Conservation (phyloP, 1,140 invertebrate species). For the Drosophila kohkoa region DNA sequence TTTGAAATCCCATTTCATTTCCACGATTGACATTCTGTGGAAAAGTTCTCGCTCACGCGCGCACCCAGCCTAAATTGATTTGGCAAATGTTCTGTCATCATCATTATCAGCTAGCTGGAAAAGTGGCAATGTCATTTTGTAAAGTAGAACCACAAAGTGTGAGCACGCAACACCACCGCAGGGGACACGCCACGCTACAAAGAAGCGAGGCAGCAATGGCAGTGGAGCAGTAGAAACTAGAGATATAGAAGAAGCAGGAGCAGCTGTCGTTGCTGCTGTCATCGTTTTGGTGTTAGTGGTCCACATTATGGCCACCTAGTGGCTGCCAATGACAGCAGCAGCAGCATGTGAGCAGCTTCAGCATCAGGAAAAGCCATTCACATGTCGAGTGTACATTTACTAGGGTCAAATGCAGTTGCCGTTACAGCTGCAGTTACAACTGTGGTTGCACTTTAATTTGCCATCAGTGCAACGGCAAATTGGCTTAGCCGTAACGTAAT, state of each 20-base stretch:
- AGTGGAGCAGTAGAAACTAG: background rate
- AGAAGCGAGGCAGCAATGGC: background rate
- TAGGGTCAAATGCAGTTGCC: slow-evolving; percentile 9
- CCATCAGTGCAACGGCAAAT: slow-evolving; percentile 38
- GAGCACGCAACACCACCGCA: slow-evolving; percentile 37
- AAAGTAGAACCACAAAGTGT: slow-evolving; percentile 48
- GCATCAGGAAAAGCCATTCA: background rate
- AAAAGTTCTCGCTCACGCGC: slow-evolving; percentile 14
- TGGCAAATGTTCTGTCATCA: slow-evolving; percentile 69
- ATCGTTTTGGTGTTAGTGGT: slow-evolving; percentile 43
- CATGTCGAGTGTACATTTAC: slow-evolving; percentile 24
- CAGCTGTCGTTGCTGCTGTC: slow-evolving; percentile 25
- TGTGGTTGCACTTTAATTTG: slow-evolving; percentile 46
- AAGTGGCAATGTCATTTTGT: slow-evolving; percentile 56
- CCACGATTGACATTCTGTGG: slow-evolving; percentile 9
- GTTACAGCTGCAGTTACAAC: slow-evolving; percentile 10
- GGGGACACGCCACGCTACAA: slow-evolving; percentile 36
- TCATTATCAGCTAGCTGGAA: slow-evolving; percentile 61
- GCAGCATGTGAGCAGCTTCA: slow-evolving; percentile 5
- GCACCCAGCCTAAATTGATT: slow-evolving; percentile 66
- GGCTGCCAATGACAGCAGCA: slow-evolving; percentile 38
- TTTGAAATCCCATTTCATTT: slow-evolving; percentile 9
- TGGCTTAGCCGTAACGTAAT: slow-evolving; percentile 51
- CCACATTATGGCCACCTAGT: slow-evolving; percentile 70
- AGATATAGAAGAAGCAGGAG: slow-evolving; percentile 3